These are phyloP conservation scores for Pocillopora verrucosa DNA, from an alignment of 64 coral and sea anemone species.

Conservation along the genomic window DNA sequence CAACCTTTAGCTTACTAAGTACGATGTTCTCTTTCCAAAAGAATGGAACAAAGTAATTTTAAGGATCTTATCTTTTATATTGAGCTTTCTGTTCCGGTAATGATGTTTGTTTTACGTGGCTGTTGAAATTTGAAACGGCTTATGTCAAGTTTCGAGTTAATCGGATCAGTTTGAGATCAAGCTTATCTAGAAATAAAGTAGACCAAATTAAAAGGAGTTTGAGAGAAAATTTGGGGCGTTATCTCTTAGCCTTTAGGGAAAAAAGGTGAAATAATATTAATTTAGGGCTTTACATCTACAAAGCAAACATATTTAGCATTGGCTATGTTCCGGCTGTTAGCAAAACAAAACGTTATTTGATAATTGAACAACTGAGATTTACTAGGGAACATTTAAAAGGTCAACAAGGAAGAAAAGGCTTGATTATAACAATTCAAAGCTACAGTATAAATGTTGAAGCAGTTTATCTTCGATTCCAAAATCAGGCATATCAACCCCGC, in stretches of 20 bases:
- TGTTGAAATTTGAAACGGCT: background rate
- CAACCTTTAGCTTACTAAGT: background rate
- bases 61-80: background rate
- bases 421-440: too few species aligned
- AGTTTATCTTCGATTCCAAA: too few species aligned
- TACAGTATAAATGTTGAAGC: too few species aligned
- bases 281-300: background rate
- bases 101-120: background rate
- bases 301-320: background rate
- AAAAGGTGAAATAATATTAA: background rate
- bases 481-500: too few species aligned
- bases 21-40: background rate
- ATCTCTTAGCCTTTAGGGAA: background rate
- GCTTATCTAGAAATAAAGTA: background rate
- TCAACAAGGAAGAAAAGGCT: background rate
- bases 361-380: background rate
- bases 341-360: slow-evolving; percentile 1
- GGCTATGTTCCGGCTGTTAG: background rate
- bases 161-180: background rate
- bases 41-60: background rate
- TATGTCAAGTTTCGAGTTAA: too few species aligned
- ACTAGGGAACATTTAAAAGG: background rate
- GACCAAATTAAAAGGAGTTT: background rate
- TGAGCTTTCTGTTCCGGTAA: background rate
- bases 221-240: too few species aligned